Base-by-base conservation (phyloP, 2,113 vertebrate species). In the Epinephelus cyanopodus region DNA sequence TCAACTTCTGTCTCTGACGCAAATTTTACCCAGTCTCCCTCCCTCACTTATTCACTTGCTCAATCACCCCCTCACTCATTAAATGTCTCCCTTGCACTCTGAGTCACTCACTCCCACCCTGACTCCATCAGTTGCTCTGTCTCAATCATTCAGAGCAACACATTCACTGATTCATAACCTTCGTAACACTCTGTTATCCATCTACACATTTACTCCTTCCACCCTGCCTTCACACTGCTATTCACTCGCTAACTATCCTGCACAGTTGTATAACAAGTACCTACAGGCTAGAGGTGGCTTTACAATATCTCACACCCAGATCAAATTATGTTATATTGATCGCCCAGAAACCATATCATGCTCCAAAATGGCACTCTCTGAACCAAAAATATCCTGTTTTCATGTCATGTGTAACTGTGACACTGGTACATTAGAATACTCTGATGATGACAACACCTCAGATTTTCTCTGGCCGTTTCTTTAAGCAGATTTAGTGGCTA, bases 111-210 rank as follows among this genome's bases (percentile, higher is more conserved):
- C 6, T 62, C 42, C 61, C 57, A 57, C 65, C 29, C 53, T 33
- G n/a, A 18, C 13, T 64, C 62, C 66, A 75, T 79, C 57, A 33
- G 19, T 27, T 71, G 27, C 23, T 79, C 53, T 42, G 21, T 73
- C 25, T 63, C 50, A 15, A 54, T 63, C 74, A 58, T 33, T 53
- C 65, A 50, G 42, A 64, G 47, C 68, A 67, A 48, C 53, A 37
- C 75, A 67, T 53, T 87, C 64, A 76, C 67, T 75, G 48, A 84
- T 77, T 82, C 78, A 74, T 77, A 65, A 50, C 63, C 82, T 33
- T 6, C 27, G 54, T 74, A 17, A 58, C 48, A 52, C 23, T 56
- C 61, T 50, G 79, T 78, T 67, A 42, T 42, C 37, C 19, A 37
- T 63, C 37, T 25, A 50, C n/a, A 53, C 64, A 7, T 63, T 50